Evolutionary conservation across 2,113 vertebrate genomes (phyloP).

Genomic region (Buteo buteo): DNA sequence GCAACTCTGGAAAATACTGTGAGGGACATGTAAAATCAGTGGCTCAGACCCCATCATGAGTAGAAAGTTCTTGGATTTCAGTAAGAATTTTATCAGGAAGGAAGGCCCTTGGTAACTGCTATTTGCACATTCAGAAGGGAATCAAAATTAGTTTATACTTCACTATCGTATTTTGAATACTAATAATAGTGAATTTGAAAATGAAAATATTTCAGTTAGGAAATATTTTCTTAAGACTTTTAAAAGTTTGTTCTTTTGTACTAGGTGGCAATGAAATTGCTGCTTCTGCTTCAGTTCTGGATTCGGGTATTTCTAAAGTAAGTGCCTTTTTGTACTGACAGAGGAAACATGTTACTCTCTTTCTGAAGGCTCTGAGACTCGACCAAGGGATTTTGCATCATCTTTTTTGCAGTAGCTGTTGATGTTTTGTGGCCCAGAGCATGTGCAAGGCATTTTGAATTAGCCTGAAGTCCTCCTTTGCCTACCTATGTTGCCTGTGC

Average conservation of each 20-base stretch:
- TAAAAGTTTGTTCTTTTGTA: conserved; percentile 1
- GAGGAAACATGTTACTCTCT: not conserved
- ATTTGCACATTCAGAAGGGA: not conserved
- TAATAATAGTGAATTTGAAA: not conserved
- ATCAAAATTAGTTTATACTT: not conserved
- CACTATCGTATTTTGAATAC: not conserved
- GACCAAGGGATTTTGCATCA: not conserved
- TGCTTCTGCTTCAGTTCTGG: conserved; percentile 28
- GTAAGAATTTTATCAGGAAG: not conserved
- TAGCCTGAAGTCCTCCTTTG: not conserved
- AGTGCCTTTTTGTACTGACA: conserved; percentile 32
- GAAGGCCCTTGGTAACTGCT: not conserved
- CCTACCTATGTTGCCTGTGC: not conserved
- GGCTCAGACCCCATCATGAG: not conserved
- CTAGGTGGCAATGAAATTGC: conserved; percentile 43
- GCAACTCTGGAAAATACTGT: not conserved
- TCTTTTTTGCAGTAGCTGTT: not conserved
- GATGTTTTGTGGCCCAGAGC: not conserved
- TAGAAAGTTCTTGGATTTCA: not conserved
- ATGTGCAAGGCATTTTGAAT: not conserved
- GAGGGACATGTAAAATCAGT: not conserved
- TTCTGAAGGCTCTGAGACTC: not conserved
- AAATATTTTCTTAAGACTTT: not conserved
- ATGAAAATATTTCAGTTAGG: not conserved
- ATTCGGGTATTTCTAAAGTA: conserved; percentile 65